Evolutionary conservation across 2,888 invertebrate genomes (phyloP).

Genomic region (Perithous albicinctus): DNA sequence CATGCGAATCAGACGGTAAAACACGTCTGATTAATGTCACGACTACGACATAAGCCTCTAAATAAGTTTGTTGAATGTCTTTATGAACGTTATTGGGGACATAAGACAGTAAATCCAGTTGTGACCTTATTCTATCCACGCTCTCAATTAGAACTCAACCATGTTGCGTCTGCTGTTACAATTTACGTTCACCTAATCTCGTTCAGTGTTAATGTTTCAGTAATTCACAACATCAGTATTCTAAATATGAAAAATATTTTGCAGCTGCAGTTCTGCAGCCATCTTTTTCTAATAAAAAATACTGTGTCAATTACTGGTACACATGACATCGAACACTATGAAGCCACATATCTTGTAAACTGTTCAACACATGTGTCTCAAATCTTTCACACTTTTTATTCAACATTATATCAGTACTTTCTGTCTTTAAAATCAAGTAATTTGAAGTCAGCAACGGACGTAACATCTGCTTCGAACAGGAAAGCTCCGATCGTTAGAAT

Average conservation of each 20-base stretch:
- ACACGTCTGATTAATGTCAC: too few species aligned
- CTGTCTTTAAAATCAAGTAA: background rate
- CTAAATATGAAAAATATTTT: too few species aligned
- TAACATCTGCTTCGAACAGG: background rate
- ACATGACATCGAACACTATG: background rate
- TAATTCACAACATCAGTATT: background rate
- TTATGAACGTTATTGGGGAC: background rate
- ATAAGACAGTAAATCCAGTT: background rate
- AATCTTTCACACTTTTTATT: background rate
- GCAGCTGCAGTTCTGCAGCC: background rate
- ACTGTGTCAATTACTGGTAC: background rate
- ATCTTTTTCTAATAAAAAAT: too few species aligned
- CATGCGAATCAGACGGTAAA: too few species aligned
- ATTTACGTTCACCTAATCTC: background rate
- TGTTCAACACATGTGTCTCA: background rate
- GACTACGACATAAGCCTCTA: background rate
- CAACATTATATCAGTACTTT: background rate
- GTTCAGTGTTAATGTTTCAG: background rate
- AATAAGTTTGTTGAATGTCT: background rate
- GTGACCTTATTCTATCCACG: background rate
- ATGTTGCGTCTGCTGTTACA: background rate
- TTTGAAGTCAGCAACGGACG: background rate
- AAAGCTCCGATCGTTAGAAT: constrained; percentile 26
- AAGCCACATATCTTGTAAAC: background rate
- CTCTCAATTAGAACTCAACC: background rate